phyloP scores from a whole-genome alignment of 1,140 invertebrate species.

The Heliothis virescens region DNA sequence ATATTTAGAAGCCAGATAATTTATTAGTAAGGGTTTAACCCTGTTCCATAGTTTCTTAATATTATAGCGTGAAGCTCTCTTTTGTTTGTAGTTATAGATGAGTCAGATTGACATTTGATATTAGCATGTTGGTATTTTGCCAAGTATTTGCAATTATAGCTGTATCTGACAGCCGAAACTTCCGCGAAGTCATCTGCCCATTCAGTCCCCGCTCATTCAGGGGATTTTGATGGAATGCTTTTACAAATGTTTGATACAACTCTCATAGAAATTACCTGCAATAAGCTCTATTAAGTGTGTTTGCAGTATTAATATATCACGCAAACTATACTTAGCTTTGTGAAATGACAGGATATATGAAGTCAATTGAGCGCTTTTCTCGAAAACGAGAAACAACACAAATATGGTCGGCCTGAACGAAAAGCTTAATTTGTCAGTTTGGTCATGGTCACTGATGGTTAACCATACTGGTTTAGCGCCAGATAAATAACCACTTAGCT shows the following conservation, averaged over 20 bases:
- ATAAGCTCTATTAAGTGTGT: neutral
- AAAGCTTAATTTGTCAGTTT: slow-evolving; percentile 7
- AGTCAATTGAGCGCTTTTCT: neutral
- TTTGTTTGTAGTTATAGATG: slow-evolving; percentile 1
- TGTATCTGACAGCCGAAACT: neutral
- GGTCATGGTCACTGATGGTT: neutral
- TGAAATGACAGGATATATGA: no score
- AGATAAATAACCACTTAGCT: slow-evolving; percentile 50
- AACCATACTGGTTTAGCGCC: slow-evolving; percentile 44
- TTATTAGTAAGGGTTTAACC: slow-evolving; percentile 70
- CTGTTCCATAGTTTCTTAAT: slow-evolving; percentile 56
- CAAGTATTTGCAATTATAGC: neutral
- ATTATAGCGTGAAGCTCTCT: slow-evolving; percentile 6
- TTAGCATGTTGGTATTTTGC: slow-evolving; percentile 9
- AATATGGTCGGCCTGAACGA: neutral
- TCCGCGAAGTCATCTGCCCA: no score
- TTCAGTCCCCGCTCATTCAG: no score
- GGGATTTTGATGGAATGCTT: no score
- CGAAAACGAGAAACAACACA: neutral
- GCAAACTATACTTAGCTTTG: no score
- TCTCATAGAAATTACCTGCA: neutral
- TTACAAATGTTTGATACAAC: neutral
- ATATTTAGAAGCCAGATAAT: slow-evolving; percentile 80
- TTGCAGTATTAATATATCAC: no score
- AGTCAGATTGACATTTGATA: neutral